Base-by-base conservation (phyloP, 53 echinoderm and acorn worm species). In the Apostichopus leukothele region DNA sequence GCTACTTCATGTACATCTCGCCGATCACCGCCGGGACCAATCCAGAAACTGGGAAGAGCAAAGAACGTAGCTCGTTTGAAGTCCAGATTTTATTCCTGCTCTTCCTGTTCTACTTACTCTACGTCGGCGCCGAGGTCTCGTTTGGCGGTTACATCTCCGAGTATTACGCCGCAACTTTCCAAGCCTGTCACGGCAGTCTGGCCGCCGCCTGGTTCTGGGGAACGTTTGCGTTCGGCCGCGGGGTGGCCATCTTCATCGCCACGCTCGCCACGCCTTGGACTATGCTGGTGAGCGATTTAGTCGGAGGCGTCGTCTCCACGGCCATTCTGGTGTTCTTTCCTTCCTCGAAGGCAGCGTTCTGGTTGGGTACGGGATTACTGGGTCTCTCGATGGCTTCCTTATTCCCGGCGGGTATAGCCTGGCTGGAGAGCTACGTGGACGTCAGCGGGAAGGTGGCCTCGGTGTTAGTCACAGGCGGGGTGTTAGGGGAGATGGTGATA, bases 371-470 rank as follows among this genome's bases (percentile, higher is more conserved):
- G 1, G 92, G 83, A 11, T 23, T 86, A 4, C 50, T 99, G 8
- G 99, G 99, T 0, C 52, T 94, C 9, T 94, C 93, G 7, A 99
- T 99, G 96, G 96, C 99, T 1, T 99, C 99, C 6, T 86, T 99
- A 25, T 96, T 99, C 73, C 99, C 99, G 10, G 88, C 92, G 5
- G 99, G 95, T 11, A 94, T 99, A 78, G 92, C 96, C 1, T 99
- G 99, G 99, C 86, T 95, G 19, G 93, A 99, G 76, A 80, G 93
- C 13, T 94, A 93, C 76, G 92, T 92, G 23, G 92, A 76, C 10
- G 93, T 96, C 19, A 94, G 93, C 0, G 96, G 99, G 23, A 93
- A 87, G 55, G 90, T 90, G 27, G 94, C 96, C 0, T 93, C 99
- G 13, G 67, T 95, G 19, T 93, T 99, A 0, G 61, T 99, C 50